A percentile compares a stretch with the other conserved stretches of the same genome.
phyloP scores from a whole-genome alignment of 1,140 invertebrate species.

The Temnothorax curvispinosus region DNA sequence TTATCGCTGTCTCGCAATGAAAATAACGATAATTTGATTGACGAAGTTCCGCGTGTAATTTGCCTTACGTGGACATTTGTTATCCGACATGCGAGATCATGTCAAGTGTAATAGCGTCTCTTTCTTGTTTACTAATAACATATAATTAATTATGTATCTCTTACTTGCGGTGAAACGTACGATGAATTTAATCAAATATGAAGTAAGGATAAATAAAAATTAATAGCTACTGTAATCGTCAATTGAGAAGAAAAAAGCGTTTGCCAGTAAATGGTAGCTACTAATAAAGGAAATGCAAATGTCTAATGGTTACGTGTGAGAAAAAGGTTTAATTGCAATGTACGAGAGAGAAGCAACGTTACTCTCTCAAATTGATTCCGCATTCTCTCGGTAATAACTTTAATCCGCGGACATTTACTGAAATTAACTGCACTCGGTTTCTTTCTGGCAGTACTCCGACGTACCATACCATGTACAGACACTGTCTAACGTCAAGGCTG shows the following conservation, averaged over 20 bases:
- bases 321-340: not conserved
- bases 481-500: conserved; percentile 37
- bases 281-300: not conserved
- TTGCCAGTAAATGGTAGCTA: not conserved
- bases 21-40: conserved; percentile 44
- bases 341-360: not conserved
- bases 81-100: conserved; percentile 16
- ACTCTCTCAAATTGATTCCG: conserved; percentile 33
- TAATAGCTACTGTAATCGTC: not conserved
- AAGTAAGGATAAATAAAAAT: not conserved
- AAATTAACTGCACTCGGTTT: not conserved
- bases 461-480: not conserved
- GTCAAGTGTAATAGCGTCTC: not conserved
- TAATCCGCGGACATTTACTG: conserved; percentile 25
- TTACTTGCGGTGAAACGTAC: not conserved
- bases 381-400: conserved; percentile 23
- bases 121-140: not conserved
- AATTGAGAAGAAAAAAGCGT: not conserved
- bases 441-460: not conserved
- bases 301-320: not conserved
- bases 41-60: conserved; percentile 15
- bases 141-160: conserved; percentile 20
- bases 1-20: conserved; percentile 7
- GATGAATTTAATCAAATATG: not conserved
- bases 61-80: conserved; percentile 6